These are phyloP conservation scores for Trichosurus vulpecula DNA, from an alignment of 2,797 vertebrate species.

Conservation along the genomic window DNA sequence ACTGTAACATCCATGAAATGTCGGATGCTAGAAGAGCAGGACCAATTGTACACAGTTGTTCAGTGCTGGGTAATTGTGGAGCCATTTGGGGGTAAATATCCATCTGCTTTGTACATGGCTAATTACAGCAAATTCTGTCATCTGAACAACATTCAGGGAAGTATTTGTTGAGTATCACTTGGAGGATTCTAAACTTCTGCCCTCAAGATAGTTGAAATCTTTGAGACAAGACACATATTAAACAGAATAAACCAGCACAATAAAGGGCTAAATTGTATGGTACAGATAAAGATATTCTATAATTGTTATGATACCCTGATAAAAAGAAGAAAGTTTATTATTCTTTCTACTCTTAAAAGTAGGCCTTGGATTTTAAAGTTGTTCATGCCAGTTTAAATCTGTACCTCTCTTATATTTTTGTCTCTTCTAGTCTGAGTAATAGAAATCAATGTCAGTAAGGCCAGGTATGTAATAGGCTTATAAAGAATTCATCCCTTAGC, in stretches of 20 bases:
- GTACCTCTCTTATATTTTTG: background rate
- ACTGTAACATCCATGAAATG: slow-evolving; percentile 18
- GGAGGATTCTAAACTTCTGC: background rate
- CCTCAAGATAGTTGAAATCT: slow-evolving; percentile 40
- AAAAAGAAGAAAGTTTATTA: background rate
- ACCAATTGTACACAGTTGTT: slow-evolving; percentile 31
- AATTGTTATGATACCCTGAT: background rate
- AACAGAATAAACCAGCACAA: slow-evolving; percentile 42
- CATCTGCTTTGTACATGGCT: background rate
- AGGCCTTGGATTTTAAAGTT: background rate
- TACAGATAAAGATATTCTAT: background rate
- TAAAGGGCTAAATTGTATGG: slow-evolving; percentile 42
- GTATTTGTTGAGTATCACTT: background rate
- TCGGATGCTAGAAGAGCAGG: slow-evolving; percentile 30
- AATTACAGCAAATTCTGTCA: slow-evolving; percentile 8
- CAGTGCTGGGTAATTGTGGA: slow-evolving; percentile 35
- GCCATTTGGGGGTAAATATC: slow-evolving; percentile 15
- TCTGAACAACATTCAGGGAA: slow-evolving; percentile 20
- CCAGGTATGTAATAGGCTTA: slow-evolving; percentile 17
- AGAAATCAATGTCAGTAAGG: slow-evolving; percentile 11
- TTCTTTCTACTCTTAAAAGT: background rate
- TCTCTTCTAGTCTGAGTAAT: slow-evolving; percentile 6
- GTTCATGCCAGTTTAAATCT: background rate
- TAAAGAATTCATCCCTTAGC: slow-evolving; percentile 11
- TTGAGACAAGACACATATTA: slow-evolving; percentile 38